phyloP scores from a whole-genome alignment of 2,888 invertebrate species.

The Philaethria dido region DNA sequence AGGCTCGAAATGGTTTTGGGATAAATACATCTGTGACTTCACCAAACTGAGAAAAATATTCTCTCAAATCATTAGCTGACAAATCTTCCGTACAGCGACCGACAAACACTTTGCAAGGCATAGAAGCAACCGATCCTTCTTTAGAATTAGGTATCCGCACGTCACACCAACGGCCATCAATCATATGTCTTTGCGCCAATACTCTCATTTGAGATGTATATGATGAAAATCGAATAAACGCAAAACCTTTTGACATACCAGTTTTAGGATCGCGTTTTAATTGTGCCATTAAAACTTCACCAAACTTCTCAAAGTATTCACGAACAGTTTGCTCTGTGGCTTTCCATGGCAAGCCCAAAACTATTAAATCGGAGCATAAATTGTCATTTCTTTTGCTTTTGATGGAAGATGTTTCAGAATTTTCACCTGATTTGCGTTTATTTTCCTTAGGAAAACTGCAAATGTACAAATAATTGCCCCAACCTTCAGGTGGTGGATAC shows the following conservation, averaged over 20 bases:
- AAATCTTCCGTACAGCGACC: slow-evolving; percentile 93
- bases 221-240: slow-evolving; percentile 97
- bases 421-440: slow-evolving; percentile 97
- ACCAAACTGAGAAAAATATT: slow-evolving; percentile 91
- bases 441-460: slow-evolving; percentile 96
- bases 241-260: slow-evolving; percentile 99
- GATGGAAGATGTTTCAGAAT: slow-evolving; percentile 91
- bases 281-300: slow-evolving; percentile 98
- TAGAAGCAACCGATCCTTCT: slow-evolving; percentile 88
- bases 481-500: slow-evolving; percentile 94
- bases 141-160: slow-evolving; percentile 99
- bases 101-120: slow-evolving; percentile 93
- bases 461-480: slow-evolving; percentile 91
- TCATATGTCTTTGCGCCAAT: slow-evolving; percentile 96
- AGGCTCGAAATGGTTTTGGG: slow-evolving; percentile 92
- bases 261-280: slow-evolving; percentile 95
- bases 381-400: slow-evolving; percentile 98
- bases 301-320: slow-evolving; percentile 98
- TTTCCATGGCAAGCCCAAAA: slow-evolving; percentile 99
- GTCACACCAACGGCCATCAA: slow-evolving; percentile 99
- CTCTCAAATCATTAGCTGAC: slow-evolving; percentile 89
- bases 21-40: slow-evolving; percentile 95
- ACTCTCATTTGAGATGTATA: slow-evolving; percentile 98
- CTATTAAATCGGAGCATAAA: slow-evolving; percentile 98
- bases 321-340: slow-evolving; percentile 97